Evolutionary conservation across 2,888 invertebrate genomes (phyloP).

Genomic region (Apamea crenata): DNA sequence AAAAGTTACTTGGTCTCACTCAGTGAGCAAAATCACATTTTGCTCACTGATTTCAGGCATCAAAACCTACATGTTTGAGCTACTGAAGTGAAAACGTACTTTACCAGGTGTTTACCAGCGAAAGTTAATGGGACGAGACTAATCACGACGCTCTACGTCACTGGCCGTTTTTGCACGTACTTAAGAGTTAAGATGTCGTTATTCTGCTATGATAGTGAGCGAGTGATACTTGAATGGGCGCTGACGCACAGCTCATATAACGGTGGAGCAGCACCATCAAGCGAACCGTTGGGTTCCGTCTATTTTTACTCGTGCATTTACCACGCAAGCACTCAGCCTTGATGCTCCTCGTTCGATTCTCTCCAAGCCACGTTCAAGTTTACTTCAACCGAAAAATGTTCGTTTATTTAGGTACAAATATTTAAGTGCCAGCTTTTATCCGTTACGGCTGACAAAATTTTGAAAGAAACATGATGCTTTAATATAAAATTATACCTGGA

Average conservation of each 20-base stretch:
- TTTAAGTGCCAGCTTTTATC: slow-evolving; percentile 14
- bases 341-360: slow-evolving; percentile 70
- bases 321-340: slow-evolving; percentile 80
- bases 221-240: slow-evolving; percentile 71
- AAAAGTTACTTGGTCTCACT: too few relatives aligned
- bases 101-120: slow-evolving; percentile 37
- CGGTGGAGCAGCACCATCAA: slow-evolving; percentile 73
- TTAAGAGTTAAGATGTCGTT: slow-evolving; percentile 41
- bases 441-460: background rate
- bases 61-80: too few relatives aligned
- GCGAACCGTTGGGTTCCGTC: slow-evolving; percentile 75
- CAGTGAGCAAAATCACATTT: too few relatives aligned
- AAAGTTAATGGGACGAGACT: slow-evolving; percentile 39
- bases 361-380: slow-evolving; percentile 62
- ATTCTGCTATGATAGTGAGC: slow-evolving; percentile 53
- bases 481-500: background rate
- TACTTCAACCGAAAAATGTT: slow-evolving; percentile 36
- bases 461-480: slow-evolving; percentile 8
- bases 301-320: slow-evolving; percentile 87
- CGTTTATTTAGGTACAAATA: slow-evolving; percentile 19
- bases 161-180: slow-evolving; percentile 15
- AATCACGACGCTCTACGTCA: slow-evolving; percentile 41
- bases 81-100: too few relatives aligned
- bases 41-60: too few relatives aligned
- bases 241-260: slow-evolving; percentile 70